Percentiles rank a stretch among this genome's conserved stretches.
Conservation (phyloP, 2,113 vertebrate genomes). For the Mormyrus iriodes region DNA sequence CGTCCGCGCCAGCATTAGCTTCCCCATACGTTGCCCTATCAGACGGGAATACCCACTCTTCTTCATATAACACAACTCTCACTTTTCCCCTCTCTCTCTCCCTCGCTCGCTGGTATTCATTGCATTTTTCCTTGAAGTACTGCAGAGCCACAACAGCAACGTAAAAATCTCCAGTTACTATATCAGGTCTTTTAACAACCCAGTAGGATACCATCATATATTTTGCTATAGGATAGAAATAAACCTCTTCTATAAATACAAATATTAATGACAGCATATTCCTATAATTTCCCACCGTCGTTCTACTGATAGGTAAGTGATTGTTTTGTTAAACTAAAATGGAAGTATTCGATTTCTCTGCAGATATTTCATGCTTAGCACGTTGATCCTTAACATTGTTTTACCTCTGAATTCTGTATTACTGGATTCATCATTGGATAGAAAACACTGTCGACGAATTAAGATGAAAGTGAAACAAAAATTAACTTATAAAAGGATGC, state of each 20-base stretch:
- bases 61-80: conserved; percentile 42
- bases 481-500: background rate
- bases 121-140: conserved; percentile 43
- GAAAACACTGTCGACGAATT: background rate
- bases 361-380: background rate
- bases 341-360: background rate
- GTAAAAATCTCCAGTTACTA: conserved; percentile 39
- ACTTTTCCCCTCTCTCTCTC: conserved; percentile 17
- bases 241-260: conserved; percentile 20
- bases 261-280: conserved; percentile 40
- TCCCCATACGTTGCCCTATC: conserved; percentile 51
- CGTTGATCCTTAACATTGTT: background rate
- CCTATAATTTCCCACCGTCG: conserved; percentile 31
- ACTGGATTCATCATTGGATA: background rate
- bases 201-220: conserved; percentile 30
- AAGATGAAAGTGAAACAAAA: background rate
- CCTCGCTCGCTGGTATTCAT: conserved; percentile 13
- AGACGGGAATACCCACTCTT: conserved; percentile 61
- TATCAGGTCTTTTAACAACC: conserved; percentile 39
- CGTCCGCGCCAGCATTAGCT: background rate
- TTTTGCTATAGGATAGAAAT: conserved; percentile 35
- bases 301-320: conserved; percentile 54
- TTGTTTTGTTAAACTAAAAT: conserved; percentile 31
- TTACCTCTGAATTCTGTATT: background rate
- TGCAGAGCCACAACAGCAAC: conserved; percentile 65